Evolutionary conservation across 2,797 vertebrate species (phyloP).

Genomic region (Rhinella marina): DNA sequence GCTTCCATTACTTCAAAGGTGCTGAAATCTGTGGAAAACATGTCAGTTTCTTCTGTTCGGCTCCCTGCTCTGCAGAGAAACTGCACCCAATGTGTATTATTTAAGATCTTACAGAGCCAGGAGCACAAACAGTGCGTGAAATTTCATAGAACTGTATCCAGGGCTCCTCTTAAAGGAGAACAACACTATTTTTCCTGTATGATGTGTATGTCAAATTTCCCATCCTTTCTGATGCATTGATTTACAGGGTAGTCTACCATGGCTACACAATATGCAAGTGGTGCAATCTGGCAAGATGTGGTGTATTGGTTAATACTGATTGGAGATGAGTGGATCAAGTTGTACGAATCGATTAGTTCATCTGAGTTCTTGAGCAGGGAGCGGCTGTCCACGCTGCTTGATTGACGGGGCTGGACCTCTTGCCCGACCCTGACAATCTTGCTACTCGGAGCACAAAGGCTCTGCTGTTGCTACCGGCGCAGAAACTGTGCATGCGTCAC

Average conservation of each 20-base stretch:
- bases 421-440: too few relatives aligned
- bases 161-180: conserved; percentile 27
- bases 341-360: too few relatives aligned
- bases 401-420: too few relatives aligned
- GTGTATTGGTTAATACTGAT: neutral
- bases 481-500: too few relatives aligned
- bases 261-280: neutral
- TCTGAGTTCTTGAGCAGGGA: too few relatives aligned
- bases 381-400: too few relatives aligned
- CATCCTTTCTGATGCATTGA: too few relatives aligned
- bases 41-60: conserved; percentile 26
- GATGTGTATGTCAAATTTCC: too few relatives aligned
- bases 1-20: conserved; percentile 47
- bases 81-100: conserved; percentile 35
- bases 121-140: conserved; percentile 39
- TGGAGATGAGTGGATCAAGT: neutral
- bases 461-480: too few relatives aligned
- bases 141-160: neutral
- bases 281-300: neutral
- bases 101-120: conserved; percentile 29
- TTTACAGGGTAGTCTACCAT: too few relatives aligned
- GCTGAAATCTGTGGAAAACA: conserved; percentile 44
- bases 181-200: neutral
- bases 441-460: too few relatives aligned
- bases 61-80: conserved; percentile 40